Evolutionary conservation across 2,888 invertebrate species (phyloP).

Genomic region (Nymphalis c-album): DNA sequence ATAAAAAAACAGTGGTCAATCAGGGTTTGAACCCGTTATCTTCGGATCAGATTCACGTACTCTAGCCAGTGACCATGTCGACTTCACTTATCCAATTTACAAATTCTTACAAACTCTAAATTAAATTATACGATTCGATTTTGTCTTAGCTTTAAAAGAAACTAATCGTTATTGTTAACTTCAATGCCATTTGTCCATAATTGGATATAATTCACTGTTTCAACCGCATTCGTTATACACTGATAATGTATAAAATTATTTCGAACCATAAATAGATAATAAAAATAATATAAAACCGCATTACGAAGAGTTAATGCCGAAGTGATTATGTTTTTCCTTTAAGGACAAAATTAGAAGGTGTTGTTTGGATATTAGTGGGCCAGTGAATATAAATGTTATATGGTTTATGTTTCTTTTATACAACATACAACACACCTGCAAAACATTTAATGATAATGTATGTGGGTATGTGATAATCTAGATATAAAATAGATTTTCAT

Average conservation of each 20-base stretch:
- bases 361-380: conserved; percentile 17
- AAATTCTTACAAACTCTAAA: not conserved
- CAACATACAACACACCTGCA: not conserved
- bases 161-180: conserved; percentile 21
- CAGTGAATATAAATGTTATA: conserved; percentile 22
- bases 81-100: not conserved
- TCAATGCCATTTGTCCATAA: conserved; percentile 28
- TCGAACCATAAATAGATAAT: conserved; percentile 27
- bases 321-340: conserved; percentile 15
- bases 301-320: conserved; percentile 13
- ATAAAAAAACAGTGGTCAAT: no score
- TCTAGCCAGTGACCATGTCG: no score
- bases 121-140: conserved; percentile 13
- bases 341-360: conserved; percentile 23
- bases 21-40: no score
- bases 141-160: conserved; percentile 23
- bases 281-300: conserved; percentile 21
- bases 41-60: no score
- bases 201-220: conserved; percentile 21
- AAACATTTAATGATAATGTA: no score
- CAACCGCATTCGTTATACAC: conserved; percentile 18
- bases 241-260: conserved; percentile 21
- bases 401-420: conserved; percentile 1
- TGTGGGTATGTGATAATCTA: no score
- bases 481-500: no score